Evolutionary conservation across 2,797 vertebrate genomes (phyloP).

Genomic region (Sebastes oblongus): DNA sequence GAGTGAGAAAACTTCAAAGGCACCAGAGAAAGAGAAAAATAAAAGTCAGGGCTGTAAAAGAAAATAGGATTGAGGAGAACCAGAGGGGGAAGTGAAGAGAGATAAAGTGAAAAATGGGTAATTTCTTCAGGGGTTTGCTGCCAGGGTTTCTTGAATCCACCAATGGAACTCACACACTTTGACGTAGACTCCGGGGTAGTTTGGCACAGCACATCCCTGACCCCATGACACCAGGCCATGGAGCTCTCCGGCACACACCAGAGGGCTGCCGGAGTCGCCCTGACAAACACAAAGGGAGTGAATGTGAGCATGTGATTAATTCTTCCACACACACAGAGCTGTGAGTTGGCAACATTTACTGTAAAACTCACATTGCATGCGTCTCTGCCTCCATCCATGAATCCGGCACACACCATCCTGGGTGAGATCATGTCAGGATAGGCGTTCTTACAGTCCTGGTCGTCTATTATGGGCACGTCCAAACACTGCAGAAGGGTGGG

Average conservation of each 20-base stretch:
- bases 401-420: conserved; percentile 82
- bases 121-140: conserved; percentile 62
- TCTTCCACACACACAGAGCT: background rate
- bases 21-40: background rate
- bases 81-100: background rate
- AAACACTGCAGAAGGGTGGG: conserved; percentile 75
- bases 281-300: conserved; percentile 47
- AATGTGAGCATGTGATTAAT: background rate
- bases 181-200: conserved; percentile 85
- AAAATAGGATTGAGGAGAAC: background rate
- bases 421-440: conserved; percentile 79
- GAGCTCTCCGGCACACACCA: conserved; percentile 82
- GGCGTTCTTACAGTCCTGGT: conserved; percentile 57
- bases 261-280: conserved; percentile 88
- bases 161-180: conserved; percentile 83
- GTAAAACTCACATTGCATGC: conserved; percentile 74
- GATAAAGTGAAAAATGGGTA: background rate
- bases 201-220: conserved; percentile 76
- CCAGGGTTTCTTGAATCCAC: conserved; percentile 82
- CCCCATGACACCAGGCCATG: conserved; percentile 90
- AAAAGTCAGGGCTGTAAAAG: background rate
- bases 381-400: conserved; percentile 78
- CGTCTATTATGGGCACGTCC: conserved; percentile 70
- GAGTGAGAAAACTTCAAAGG: background rate
- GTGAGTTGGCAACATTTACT: background rate